Base-by-base conservation (phyloP, 2,113 vertebrate genomes). In the Hemichromis elongatus region DNA sequence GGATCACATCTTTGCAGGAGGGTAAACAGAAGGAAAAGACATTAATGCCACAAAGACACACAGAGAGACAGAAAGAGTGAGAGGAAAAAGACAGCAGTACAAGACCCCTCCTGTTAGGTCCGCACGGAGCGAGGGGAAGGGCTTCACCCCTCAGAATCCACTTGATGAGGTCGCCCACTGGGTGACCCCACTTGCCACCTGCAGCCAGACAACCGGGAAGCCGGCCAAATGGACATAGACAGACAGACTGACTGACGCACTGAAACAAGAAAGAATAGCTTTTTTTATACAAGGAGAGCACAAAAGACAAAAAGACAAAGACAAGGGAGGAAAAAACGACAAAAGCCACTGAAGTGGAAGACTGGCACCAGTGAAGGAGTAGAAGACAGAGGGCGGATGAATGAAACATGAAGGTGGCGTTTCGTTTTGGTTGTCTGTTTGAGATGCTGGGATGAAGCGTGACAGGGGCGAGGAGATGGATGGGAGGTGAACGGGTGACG, bases 201-300 rank as follows among this genome's bases (percentile, higher is more conserved):
- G 88, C 92, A 82, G 92, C 93, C 95, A 92, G 88, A 88, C 90
- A 85, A 91, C 90, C 87, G 85, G 91, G 94, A 42, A 83, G 92
- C 94, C 86, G 92, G 89, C 90, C 90, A 93, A 89, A 91, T 9
- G 92, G 92, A 95, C 93, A 95, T 83, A 96, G 93, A 96, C 92
- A 94, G 91, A 94, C 93, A 93, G 93, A 96, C 93, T 84, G 91
- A 96, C 81, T 92, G 92, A 95, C 30, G 93, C 94, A 95, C 96
- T 96, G 96, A 87, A 96, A 96, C 92, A 95, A 95, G 94, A 96
- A 92, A 96, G 90, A 95, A 95, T 54, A 96, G 92, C 87, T 94
- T 95, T 93, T 93, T 92, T 93, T 92, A 93, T 86, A 88, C 89
- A 95, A 79, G 93, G 90, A 95, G 78, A 90, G 91, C 91, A 94